phyloP scores from a whole-genome alignment of 1,140 invertebrate genomes.

The Cotesia glomerata region DNA sequence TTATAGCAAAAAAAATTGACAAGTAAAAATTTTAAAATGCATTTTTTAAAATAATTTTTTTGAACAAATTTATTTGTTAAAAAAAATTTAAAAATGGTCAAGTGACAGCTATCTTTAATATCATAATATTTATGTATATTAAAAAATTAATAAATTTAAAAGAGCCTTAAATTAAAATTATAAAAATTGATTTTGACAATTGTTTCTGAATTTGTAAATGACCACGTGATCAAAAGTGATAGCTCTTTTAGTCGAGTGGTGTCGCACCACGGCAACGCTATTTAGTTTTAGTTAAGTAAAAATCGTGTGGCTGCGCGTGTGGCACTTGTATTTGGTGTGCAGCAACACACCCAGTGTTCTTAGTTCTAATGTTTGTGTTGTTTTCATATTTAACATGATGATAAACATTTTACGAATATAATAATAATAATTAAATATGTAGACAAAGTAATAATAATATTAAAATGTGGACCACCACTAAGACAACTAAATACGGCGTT shows the following conservation, averaged over 20 bases:
- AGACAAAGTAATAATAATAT: not conserved
- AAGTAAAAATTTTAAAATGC: too few relatives aligned
- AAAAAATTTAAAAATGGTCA: too few relatives aligned
- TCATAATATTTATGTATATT: not conserved
- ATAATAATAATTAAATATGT: conserved; percentile 21
- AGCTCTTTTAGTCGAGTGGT: conserved; percentile 34
- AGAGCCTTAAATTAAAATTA: too few relatives aligned
- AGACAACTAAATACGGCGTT: conserved; percentile 71
- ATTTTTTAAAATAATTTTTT: too few relatives aligned
- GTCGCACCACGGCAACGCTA: conserved; percentile 46
- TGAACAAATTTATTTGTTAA: too few relatives aligned
- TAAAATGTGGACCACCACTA: conserved; percentile 69
- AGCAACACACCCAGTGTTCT: conserved; percentile 49
- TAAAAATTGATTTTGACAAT: too few relatives aligned
- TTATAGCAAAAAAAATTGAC: too few relatives aligned
- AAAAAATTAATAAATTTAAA: not conserved
- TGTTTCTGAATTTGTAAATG: not conserved
- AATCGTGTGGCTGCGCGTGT: conserved; percentile 36
- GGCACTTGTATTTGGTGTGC: conserved; percentile 39
- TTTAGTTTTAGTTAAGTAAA: conserved; percentile 20
- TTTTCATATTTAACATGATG: conserved; percentile 52
- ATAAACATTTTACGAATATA: conserved; percentile 34
- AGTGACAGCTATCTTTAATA: too few relatives aligned
- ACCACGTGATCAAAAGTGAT: conserved; percentile 32
- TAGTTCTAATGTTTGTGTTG: conserved; percentile 49